Evolutionary conservation across 1,140 invertebrate genomes (phyloP), one percentile per base, ranked within the genome.

Genomic region (Venustaconcha ellipsiformis): DNA sequence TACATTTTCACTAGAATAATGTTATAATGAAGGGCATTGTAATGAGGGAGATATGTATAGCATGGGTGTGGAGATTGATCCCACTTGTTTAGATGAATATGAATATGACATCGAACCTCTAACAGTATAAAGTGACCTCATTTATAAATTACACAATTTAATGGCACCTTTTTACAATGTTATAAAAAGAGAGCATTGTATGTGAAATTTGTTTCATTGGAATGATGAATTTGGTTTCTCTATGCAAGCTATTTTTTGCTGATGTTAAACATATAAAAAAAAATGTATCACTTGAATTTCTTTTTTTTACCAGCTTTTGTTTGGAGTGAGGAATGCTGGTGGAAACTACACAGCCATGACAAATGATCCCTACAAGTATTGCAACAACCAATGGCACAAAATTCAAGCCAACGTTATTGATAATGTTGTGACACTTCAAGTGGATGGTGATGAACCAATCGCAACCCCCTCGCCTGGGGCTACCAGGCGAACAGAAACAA

Each of bases 301-400:
- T 63, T 78, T 79, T 72, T 26, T 56, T 79, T 62, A 30, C 55
- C 79, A 82, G 77, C 73, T 84, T 71, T 93, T 92, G 89, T 96
- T 86, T 58, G 81, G 65, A n/a, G 63, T 82, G 11, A 77, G 76
- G 20, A 84, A 83, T 66, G 23, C 20, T 60, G 78, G 75, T 17
- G 77, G 70, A 6, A 90, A 94, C 14, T 92, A 95, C 88, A 92
- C 93, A 6, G 93, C 93, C 6, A 92, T 95, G 80, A 91, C 94
- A 71, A 92, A 92, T 37, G 48, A n/a, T 55, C 91, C 91, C 8
- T 93, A 92, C 88, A 92, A 83, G 82, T 91, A 95, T 6, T 97
- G 96, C 89, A 95, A 97, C 89, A 95, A 96, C 80, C 92, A 93
- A 81, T 97, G 96, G 96, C 96, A 97, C 87, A 92, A 92, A 74